These are phyloP conservation scores for Neogobius melanostomus DNA, from an alignment of 2,113 vertebrate species.

Conservation along the genomic window DNA sequence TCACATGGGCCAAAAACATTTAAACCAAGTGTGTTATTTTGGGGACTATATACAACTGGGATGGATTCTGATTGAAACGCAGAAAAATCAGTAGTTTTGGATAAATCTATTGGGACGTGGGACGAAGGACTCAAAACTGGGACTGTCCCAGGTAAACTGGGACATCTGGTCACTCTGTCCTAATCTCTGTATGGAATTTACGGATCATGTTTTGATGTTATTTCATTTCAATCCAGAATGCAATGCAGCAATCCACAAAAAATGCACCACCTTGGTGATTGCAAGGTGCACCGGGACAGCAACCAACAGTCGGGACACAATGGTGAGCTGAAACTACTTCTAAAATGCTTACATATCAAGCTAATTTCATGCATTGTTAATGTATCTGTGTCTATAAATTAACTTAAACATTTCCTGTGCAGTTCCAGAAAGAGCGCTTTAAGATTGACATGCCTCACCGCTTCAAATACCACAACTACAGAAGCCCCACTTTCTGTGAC, in stretches of 20 bases:
- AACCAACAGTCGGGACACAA: conserved; percentile 91
- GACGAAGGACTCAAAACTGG: too few relatives aligned
- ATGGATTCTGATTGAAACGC: too few relatives aligned
- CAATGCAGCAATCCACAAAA: conserved; percentile 98
- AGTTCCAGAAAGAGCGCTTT: conserved; percentile 99
- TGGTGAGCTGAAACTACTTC: conserved; percentile 77
- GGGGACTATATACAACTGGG: too few relatives aligned
- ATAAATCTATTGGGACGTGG: too few relatives aligned
- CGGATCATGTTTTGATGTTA: conserved; percentile 1
- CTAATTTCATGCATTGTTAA: too few relatives aligned
- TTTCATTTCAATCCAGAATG: conserved; percentile 84
- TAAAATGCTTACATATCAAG: background rate
- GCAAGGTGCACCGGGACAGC: conserved; percentile 93
- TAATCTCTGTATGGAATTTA: background rate
- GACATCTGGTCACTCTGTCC: too few relatives aligned
- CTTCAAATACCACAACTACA: conserved; percentile 93
- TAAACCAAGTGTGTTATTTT: too few relatives aligned
- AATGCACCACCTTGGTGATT: conserved; percentile 95
- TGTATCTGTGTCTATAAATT: background rate
- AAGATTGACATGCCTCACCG: conserved; percentile 98
- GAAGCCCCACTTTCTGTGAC: conserved; percentile 98
- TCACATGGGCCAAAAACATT: too few relatives aligned
- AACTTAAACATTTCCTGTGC: conserved; percentile 26
- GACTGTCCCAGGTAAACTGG: too few relatives aligned
- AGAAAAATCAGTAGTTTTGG: too few relatives aligned